phyloP scores from a whole-genome alignment of 2,797 vertebrate genomes.

The Amniataba percoides region DNA sequence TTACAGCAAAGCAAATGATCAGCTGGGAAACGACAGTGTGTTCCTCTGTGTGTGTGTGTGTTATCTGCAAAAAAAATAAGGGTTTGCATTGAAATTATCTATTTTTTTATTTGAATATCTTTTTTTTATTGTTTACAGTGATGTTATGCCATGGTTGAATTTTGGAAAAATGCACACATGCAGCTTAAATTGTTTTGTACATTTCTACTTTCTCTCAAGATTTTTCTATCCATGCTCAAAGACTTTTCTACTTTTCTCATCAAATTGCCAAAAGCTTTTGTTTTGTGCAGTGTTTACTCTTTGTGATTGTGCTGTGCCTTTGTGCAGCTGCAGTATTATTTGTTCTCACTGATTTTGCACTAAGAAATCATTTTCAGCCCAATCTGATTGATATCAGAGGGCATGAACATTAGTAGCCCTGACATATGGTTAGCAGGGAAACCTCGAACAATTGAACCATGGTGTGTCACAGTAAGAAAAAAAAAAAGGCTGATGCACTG shows the following conservation, averaged over 20 bases:
- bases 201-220: background rate
- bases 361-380: slow-evolving; percentile 32
- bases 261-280: background rate
- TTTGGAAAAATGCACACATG: background rate
- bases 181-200: slow-evolving; percentile 5
- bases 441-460: slow-evolving; percentile 83
- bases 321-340: slow-evolving; percentile 33
- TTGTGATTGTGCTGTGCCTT: slow-evolving; percentile 1
- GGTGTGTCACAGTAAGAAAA: slow-evolving; percentile 69
- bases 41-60: background rate
- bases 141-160: background rate
- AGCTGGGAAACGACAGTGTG: background rate
- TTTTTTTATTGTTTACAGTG: background rate
- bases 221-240: background rate
- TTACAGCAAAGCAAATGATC: slow-evolving; percentile 6
- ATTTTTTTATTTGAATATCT: background rate
- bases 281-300: slow-evolving; percentile 6
- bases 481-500: slow-evolving; percentile 57
- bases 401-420: slow-evolving; percentile 83
- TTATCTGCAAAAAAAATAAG: slow-evolving; percentile 3
- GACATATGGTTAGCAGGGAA: slow-evolving; percentile 87
- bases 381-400: slow-evolving; percentile 74
- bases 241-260: background rate
- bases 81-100: background rate
- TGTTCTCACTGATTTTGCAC: slow-evolving; percentile 25